These are phyloP conservation scores for Valencia hispanica DNA, from an alignment of 2,797 vertebrate genomes.

Conservation along the genomic window DNA sequence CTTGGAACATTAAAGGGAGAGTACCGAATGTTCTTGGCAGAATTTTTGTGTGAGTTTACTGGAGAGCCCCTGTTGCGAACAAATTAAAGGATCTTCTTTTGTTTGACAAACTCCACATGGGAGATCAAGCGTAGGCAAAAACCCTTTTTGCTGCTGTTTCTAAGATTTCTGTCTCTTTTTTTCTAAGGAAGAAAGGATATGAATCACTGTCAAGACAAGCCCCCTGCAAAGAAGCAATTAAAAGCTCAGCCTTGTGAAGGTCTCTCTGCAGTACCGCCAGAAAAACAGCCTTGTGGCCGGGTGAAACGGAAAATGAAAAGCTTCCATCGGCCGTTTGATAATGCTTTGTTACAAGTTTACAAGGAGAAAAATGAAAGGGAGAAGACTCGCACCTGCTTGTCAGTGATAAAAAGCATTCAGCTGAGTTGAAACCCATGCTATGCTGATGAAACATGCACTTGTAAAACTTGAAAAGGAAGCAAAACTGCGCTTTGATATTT, in stretches of 20 bases:
- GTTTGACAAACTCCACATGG: constrained; percentile 82
- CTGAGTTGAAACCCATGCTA: constrained; percentile 38
- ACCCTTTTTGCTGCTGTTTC: constrained; percentile 75
- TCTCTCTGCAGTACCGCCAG: constrained; percentile 63
- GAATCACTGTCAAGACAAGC: constrained; percentile 78
- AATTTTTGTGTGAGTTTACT: constrained; percentile 61
- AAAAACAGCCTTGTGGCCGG: constrained; percentile 57
- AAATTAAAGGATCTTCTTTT: constrained; percentile 84
- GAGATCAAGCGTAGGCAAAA: constrained; percentile 76
- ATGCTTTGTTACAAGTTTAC: constrained; percentile 57
- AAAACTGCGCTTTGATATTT: constrained; percentile 50
- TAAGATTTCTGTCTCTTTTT: constrained; percentile 64
- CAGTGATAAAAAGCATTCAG: constrained; percentile 59
- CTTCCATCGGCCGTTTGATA: constrained; percentile 66
- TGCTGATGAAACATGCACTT: constrained; percentile 34
- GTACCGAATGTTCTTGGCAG: constrained; percentile 57
- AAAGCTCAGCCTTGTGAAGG: constrained; percentile 81
- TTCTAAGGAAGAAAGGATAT: constrained; percentile 62
- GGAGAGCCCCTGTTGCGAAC: constrained; percentile 74
- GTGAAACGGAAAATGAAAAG: constrained; percentile 66
- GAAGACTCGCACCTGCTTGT: constrained; percentile 53
- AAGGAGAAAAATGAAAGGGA: constrained; percentile 47
- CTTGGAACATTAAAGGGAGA: constrained; percentile 57
- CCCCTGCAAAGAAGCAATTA: constrained; percentile 86
- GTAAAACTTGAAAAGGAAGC: constrained; percentile 41